A percentile compares a stretch with the other conserved stretches of the same genome.
These are phyloP conservation scores for Ornithoptera priamus DNA, from an alignment of 2,888 invertebrate genomes.

Conservation along the genomic window DNA sequence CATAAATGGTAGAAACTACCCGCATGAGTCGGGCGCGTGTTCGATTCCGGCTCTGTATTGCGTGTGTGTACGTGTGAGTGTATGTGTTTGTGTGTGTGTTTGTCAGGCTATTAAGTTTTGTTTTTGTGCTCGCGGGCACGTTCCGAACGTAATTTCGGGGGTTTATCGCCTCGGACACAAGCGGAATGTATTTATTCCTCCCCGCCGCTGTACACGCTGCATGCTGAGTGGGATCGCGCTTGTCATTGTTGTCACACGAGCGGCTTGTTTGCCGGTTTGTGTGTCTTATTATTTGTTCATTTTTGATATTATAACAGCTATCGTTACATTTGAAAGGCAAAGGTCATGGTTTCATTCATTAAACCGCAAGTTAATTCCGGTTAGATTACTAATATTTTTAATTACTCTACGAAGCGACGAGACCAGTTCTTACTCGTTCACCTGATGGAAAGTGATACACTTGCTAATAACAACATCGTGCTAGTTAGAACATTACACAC, in stretches of 20 bases:
- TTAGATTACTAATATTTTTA: no score
- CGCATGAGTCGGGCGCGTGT: slow-evolving; percentile 44
- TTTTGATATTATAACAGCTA: slow-evolving; percentile 43
- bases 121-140: slow-evolving; percentile 23
- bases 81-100: slow-evolving; percentile 6
- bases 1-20: slow-evolving; percentile 38
- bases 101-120: slow-evolving; percentile 31
- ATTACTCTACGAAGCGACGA: no score
- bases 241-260: slow-evolving; percentile 14
- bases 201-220: slow-evolving; percentile 28
- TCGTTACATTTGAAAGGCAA: slow-evolving; percentile 5
- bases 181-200: slow-evolving; percentile 33
- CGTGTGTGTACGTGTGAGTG: background rate
- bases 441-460: no score
- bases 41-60: slow-evolving; percentile 30
- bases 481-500: no score
- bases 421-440: no score
- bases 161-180: slow-evolving; percentile 50
- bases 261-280: slow-evolving; percentile 3
- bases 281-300: slow-evolving; percentile 7
- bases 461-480: no score
- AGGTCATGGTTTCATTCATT: background rate
- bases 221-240: slow-evolving; percentile 36
- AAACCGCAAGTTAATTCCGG: background rate
- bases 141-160: slow-evolving; percentile 28